A percentile compares a stretch with the other conserved stretches of the same genome.
Conservation (phyloP, 2,888 invertebrate species). For the Drosophila quasianomalipes region DNA sequence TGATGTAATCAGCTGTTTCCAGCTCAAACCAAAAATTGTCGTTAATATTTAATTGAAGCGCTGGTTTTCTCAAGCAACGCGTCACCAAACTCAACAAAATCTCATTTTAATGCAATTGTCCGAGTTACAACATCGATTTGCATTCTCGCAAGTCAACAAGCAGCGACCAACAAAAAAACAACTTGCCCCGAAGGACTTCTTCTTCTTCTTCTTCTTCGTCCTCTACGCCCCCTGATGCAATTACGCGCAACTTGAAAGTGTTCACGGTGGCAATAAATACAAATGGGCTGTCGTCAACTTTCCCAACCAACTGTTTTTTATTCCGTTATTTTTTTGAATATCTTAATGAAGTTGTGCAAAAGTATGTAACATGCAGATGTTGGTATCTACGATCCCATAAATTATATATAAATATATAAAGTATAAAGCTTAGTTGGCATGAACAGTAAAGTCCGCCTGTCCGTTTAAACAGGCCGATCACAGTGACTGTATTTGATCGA, state of each 20-base stretch:
- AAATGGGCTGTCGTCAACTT: constrained; percentile 26
- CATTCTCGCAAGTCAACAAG: constrained; percentile 10
- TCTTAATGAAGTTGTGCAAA: background rate
- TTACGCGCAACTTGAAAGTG: constrained; percentile 8
- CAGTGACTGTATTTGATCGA: too few relatives aligned
- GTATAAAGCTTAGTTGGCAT: background rate
- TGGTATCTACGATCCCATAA: background rate
- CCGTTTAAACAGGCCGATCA: background rate
- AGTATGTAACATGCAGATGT: background rate
- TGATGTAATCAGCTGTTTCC: background rate
- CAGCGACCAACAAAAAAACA: background rate
- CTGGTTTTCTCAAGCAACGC: background rate
- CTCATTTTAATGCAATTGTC: background rate
- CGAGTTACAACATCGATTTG: constrained; percentile 13
- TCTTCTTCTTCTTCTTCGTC: background rate
- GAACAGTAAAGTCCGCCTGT: background rate
- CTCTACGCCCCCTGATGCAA: constrained; percentile 1
- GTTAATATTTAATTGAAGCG: background rate
- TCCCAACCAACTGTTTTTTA: background rate
- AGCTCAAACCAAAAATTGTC: background rate
- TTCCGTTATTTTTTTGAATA: constrained; percentile 1
- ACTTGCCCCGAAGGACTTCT: background rate
- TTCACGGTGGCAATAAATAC: constrained; percentile 33
- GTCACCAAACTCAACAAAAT: background rate
- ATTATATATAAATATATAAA: background rate